These are phyloP conservation scores for Amaurobius ferox DNA, from an alignment of 2,888 invertebrate genomes.

Conservation along the genomic window DNA sequence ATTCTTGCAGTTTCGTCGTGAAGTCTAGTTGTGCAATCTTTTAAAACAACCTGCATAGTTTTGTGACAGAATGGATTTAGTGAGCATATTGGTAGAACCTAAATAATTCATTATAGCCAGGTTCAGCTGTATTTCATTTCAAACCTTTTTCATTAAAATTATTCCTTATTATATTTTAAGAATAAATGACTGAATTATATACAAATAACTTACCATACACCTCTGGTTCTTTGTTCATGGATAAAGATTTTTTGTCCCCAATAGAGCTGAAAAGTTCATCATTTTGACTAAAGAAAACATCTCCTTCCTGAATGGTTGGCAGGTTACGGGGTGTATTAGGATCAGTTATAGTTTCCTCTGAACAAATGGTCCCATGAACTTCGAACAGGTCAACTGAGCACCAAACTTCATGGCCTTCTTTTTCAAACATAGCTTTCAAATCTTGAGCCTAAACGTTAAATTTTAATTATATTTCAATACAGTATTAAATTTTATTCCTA, in stretches of 20 bases:
- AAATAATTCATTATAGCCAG: no score
- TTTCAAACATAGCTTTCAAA: slow-evolving; percentile 56
- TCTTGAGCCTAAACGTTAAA: slow-evolving; percentile 66
- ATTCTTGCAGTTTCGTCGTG: no score
- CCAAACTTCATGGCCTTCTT: slow-evolving; percentile 69
- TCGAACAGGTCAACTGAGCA: slow-evolving; percentile 67
- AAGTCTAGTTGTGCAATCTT: no score
- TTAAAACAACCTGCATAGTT: no score
- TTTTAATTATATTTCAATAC: no score
- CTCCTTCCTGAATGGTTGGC: slow-evolving; percentile 70
- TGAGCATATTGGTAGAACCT: no score
- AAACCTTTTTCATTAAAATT: no score
- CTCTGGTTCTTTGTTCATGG: slow-evolving; percentile 40
- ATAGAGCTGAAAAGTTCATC: slow-evolving; percentile 42
- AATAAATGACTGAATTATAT: no score
- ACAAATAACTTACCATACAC: slow-evolving; percentile 44
- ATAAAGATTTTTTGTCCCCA: slow-evolving; percentile 44
- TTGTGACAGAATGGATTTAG: no score
- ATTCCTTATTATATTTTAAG: no score
- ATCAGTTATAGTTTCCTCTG: slow-evolving; percentile 35
- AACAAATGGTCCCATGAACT: slow-evolving; percentile 23
- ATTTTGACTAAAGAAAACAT: slow-evolving; percentile 59
- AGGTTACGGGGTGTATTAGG: slow-evolving; percentile 63
- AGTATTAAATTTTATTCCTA: no score
- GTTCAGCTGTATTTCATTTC: no score